Base-by-base conservation (phyloP, 2,888 invertebrate genomes). In the Drosophila yooni region DNA sequence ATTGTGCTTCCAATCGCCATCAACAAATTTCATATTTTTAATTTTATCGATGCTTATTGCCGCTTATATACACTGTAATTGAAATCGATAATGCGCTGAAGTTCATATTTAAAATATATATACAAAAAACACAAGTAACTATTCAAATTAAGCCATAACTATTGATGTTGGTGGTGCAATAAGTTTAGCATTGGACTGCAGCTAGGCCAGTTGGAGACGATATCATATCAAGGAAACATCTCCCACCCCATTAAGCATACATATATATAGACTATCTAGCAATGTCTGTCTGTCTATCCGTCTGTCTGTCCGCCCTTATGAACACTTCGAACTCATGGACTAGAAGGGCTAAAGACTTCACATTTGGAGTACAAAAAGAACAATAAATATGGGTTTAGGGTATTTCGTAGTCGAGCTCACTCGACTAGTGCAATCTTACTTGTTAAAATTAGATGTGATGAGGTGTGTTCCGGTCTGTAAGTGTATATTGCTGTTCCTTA, bases 1-100 rank as follows among this genome's bases (percentile, higher is more conserved):
- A 46, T 21, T 71, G 31, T 64, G 8, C 25, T 31, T 31, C 51
- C 29, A 43, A 36, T 15, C 15, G 36, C 33, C 25, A 43, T 48
- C 34, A 34, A 34, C 36, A 34, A 54, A 27, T 8, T 25, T 53
- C 2, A 15, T n/a, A n/a, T n/a, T 29, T 36, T 36, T 2, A 15
- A 15, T 36, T 36, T 36, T 25, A 25, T 46, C 46, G 15, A 21
- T 43, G 2, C 1, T 6, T 10, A 11, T 33, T 33, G 31, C 10
- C 3, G 31, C 10, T 3, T 10, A 10, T 33, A 33, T 33, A 8
- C 15, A 25, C 8, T 50, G 50, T 6, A 38, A 60, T 50, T 60
- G 4, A n/a, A 50, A 31, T 25, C 25, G 31, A 31, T 27, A 15
- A 29, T 10, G 3, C 11, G 8, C 1, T 4, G 2, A 27, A 27